Percentiles rank a stretch among this genome's conserved stretches.
Conservation (phyloP, 2,888 invertebrate species). For the Tridacna crocea region DNA sequence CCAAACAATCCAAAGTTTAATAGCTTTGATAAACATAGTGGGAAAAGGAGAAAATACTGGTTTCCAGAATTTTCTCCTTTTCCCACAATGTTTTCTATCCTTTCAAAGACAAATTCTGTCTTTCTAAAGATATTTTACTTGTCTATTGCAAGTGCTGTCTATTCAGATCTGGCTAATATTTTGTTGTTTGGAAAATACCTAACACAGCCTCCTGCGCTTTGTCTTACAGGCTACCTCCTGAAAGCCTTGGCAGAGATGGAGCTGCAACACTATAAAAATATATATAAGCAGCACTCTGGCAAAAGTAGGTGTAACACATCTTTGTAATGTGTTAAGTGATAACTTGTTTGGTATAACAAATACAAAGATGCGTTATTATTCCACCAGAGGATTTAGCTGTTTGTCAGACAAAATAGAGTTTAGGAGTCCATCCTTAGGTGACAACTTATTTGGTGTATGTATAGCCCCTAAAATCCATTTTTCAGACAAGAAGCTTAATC, state of each 20-base stretch:
- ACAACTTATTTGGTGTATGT: too few species aligned
- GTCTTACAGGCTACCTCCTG: not conserved
- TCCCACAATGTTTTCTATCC: constrained; percentile 1
- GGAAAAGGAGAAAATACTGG: constrained; percentile 2
- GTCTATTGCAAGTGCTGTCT: not conserved
- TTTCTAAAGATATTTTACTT: not conserved
- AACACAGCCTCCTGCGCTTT: not conserved
- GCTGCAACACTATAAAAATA: not conserved
- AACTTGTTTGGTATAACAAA: too few species aligned
- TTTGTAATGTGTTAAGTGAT: not conserved
- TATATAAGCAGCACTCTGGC: not conserved
- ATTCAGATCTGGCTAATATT: not conserved
- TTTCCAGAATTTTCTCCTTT: not conserved
- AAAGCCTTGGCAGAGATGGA: not conserved
- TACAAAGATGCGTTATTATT: too few species aligned
- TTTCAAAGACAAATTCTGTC: not conserved
- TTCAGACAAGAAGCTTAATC: too few species aligned
- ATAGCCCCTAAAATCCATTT: too few species aligned
- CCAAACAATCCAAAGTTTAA: too few species aligned
- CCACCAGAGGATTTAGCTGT: too few species aligned
- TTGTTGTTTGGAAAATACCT: not conserved
- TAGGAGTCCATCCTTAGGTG: too few species aligned
- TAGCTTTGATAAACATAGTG: not conserved
- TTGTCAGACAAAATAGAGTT: too few species aligned
- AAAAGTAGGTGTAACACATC: not conserved